A percentile compares a stretch with the other conserved stretches of the same genome.
Evolutionary conservation across 2,797 vertebrate species (phyloP).

Genomic region (Lepilemur ruficaudatus): DNA sequence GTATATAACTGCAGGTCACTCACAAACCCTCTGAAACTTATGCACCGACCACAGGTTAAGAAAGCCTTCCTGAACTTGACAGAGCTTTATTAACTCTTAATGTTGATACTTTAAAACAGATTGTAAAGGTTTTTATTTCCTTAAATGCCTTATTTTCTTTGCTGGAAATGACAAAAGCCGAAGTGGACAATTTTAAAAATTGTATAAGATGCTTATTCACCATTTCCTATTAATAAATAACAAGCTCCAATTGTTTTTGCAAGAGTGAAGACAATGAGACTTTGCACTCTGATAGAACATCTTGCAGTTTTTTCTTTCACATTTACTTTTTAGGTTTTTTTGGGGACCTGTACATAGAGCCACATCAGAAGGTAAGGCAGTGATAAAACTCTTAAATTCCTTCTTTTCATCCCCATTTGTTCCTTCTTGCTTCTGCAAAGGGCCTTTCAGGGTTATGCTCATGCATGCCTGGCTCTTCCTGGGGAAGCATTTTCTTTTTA

Average conservation of each 20-base stretch:
- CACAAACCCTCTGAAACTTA: not conserved
- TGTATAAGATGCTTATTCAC: not conserved
- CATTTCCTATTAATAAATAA: not conserved
- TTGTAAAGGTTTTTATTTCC: conserved; percentile 8
- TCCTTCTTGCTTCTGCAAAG: not conserved
- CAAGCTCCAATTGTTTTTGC: not conserved
- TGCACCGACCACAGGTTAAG: not conserved
- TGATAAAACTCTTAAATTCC: not conserved
- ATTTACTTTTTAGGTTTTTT: not conserved
- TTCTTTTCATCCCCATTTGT: not conserved
- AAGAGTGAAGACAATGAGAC: not conserved
- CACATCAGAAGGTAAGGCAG: not conserved
- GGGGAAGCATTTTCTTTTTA: not conserved
- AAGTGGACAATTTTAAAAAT: not conserved
- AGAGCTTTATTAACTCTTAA: not conserved
- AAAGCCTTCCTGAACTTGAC: not conserved
- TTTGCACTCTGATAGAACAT: not conserved
- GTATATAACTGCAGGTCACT: not conserved
- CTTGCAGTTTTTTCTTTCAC: not conserved
- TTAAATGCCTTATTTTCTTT: not conserved
- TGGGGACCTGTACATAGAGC: not conserved
- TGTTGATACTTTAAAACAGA: not conserved
- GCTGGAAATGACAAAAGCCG: not conserved
- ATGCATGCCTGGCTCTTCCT: not conserved
- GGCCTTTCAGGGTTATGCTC: not conserved